Evolutionary conservation across 1,140 invertebrate genomes (phyloP), one percentile per base, ranked within the genome.

Genomic region (Neelides sp.): DNA sequence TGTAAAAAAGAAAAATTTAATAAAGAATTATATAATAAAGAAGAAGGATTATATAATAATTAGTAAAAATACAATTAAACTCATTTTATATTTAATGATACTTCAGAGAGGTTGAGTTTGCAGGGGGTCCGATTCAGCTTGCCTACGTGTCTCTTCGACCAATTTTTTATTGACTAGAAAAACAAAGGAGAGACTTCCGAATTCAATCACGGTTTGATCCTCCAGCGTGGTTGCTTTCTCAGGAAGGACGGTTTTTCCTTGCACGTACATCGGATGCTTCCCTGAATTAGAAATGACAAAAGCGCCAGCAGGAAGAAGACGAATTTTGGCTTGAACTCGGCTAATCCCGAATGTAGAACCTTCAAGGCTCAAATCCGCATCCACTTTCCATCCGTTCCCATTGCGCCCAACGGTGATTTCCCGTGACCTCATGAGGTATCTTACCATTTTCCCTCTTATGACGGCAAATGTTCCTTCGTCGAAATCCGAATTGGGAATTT

Each of bases 171-270:
- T 55, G 2, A 55, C 35, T 24, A 51, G 28, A 41, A 55, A 51
- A 8, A 51, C 43, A 23, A 55, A 34, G 4, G 35, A 27, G 20
- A 55, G 41, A 27, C 42, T 58, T 64, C 65, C 65, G 68, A 91
- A 86, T 77, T 97, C 91, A 50, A 98, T 81, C 3, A 96, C 85
- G 55, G 87, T 88, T 68, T 96, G 95, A 66, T 96, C 85, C 57
- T 83, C 84, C 1, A 97, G 71, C 60, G 86, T 82, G 22, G 80
- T 79, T 73, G 91, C 91, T 64, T 83, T 87, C 17, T 86, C 87
- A 36, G 77, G 75, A 2, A 91, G 70, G 39, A 97, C 77, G 0
- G 90, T 87, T 58, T 83, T 78, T 2, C 91, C 89, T 66, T 98
- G 90, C 3, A 98, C 84, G 67, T 86, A 93, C 57, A 97, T 85